Evolutionary conservation across 2,797 vertebrate species (phyloP).

Genomic region (Spinus pinus): DNA sequence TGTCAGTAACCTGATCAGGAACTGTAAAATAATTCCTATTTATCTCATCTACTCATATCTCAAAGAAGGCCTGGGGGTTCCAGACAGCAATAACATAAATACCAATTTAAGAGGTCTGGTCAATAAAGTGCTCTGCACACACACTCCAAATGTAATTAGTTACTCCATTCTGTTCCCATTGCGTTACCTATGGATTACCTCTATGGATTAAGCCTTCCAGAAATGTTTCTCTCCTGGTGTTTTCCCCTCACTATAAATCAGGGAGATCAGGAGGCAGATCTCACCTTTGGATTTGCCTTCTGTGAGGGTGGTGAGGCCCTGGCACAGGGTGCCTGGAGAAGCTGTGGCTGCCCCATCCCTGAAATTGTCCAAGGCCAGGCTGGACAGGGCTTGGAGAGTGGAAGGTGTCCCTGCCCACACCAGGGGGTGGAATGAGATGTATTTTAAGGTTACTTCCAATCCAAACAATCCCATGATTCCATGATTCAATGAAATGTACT

Average conservation of each 20-base stretch:
- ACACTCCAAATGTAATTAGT: conserved; percentile 54
- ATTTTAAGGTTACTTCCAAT: neutral
- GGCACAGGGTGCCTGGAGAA: neutral
- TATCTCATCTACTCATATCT: conserved; percentile 43
- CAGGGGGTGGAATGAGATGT: too few relatives aligned
- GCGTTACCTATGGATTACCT: conserved; percentile 10
- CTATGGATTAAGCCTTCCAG: conserved; percentile 45
- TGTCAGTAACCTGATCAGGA: conserved; percentile 51
- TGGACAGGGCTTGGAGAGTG: accelerated
- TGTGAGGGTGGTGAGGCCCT: neutral
- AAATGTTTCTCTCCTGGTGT: neutral
- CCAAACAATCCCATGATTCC: neutral
- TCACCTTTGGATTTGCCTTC: neutral
- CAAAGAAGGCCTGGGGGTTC: conserved; percentile 28
- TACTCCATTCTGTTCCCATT: neutral
- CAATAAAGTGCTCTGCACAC: conserved; percentile 36
- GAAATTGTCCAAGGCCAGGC: neutral
- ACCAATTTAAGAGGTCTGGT: conserved; percentile 45
- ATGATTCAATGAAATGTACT: accelerated
- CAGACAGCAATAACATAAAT: conserved; percentile 53
- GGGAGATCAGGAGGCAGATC: neutral
- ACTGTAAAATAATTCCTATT: conserved; percentile 61
- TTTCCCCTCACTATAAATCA: neutral
- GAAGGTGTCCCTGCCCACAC: neutral
- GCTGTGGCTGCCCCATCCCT: neutral